A percentile compares a stretch with the other conserved stretches of the same genome.
Conservation (phyloP, 2,113 vertebrate species). For the Pelobates fuscus region DNA sequence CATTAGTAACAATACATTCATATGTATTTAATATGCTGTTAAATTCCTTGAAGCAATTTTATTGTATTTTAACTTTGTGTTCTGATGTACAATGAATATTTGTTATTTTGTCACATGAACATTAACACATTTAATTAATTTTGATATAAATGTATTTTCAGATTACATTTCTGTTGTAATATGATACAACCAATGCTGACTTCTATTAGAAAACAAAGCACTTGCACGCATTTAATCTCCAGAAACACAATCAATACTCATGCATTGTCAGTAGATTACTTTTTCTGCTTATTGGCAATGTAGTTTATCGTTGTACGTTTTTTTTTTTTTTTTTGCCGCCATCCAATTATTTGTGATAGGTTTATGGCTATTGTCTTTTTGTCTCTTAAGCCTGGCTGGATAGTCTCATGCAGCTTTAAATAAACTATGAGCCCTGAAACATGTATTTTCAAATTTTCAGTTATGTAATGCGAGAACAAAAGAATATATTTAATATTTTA, state of each 20-base stretch:
- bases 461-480: conserved; percentile 7
- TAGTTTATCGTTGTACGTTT: conserved; percentile 35
- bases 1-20: no score
- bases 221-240: conserved; percentile 15
- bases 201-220: conserved; percentile 16
- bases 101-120: no score
- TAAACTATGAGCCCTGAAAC: conserved; percentile 31
- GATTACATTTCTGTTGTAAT: background rate
- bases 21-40: no score
- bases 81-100: no score
- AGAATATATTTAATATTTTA: no score
- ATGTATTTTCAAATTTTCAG: conserved; percentile 19
- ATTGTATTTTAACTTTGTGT: no score
- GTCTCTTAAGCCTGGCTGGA: conserved; percentile 26
- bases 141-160: no score
- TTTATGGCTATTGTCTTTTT: conserved; percentile 35
- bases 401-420: conserved; percentile 36
- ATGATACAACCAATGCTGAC: background rate
- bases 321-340: conserved; percentile 45
- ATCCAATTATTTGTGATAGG: conserved; percentile 39
- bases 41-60: no score
- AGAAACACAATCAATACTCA: conserved; percentile 33
- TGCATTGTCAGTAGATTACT: conserved; percentile 43
- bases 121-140: no score
- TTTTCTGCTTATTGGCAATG: conserved; percentile 37